A percentile compares a stretch with the other conserved stretches of the same genome.
These are phyloP conservation scores for Stomorhina lunata DNA, from an alignment of 2,888 invertebrate genomes.

Conservation along the genomic window DNA sequence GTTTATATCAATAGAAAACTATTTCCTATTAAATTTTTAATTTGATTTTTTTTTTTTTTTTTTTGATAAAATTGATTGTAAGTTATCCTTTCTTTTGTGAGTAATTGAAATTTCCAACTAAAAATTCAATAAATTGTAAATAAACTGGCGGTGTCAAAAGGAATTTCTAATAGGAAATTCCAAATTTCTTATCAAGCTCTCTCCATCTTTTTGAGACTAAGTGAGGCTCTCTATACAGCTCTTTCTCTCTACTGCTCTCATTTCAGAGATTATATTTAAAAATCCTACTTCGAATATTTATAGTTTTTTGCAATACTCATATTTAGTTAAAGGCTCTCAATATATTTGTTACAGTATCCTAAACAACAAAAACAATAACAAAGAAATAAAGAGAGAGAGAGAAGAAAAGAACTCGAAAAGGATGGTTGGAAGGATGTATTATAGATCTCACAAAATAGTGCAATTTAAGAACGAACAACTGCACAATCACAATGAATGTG, in stretches of 20 bases:
- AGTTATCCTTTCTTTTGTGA: too few species aligned
- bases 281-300: slow-evolving; percentile 1
- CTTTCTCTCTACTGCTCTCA: slow-evolving; percentile 11
- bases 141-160: neutral
- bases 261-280: neutral
- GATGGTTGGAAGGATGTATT: too few species aligned
- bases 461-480: slow-evolving; percentile 58
- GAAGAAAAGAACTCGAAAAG: slow-evolving; percentile 34
- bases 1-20: too few species aligned
- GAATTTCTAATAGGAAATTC: slow-evolving; percentile 23
- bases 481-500: slow-evolving; percentile 51
- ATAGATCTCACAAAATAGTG: slow-evolving; percentile 56
- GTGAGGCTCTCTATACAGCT: neutral
- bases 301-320: neutral
- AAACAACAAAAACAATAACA: slow-evolving; percentile 7
- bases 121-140: neutral
- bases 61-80: too few species aligned
- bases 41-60: too few species aligned
- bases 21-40: too few species aligned
- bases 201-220: neutral
- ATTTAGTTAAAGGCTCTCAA: slow-evolving; percentile 44
- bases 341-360: slow-evolving; percentile 30
- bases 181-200: neutral
- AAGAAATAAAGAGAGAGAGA: slow-evolving; percentile 15
- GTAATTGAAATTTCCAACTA: neutral